Evolutionary conservation across 2,888 invertebrate genomes (phyloP).

Genomic region (Stramonita haemastoma): DNA sequence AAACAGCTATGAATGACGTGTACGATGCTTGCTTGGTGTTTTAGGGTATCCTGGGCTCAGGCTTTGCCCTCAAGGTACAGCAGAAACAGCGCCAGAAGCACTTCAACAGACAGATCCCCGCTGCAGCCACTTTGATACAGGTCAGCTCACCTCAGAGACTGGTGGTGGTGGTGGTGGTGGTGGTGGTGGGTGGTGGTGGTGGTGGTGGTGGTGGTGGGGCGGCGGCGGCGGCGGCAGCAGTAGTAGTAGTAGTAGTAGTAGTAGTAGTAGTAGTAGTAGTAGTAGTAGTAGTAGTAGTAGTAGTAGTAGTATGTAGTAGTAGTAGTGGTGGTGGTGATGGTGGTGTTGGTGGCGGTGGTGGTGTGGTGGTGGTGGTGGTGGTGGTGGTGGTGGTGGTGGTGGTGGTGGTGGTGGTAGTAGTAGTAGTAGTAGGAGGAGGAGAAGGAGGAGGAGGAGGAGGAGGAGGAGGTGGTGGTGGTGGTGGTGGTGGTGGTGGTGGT

Average conservation of each 20-base stretch:
- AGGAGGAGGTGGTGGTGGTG: background rate
- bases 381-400: slow-evolving; percentile 32
- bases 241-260: slow-evolving; percentile 42
- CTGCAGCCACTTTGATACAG: slow-evolving; percentile 88
- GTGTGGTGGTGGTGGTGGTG: slow-evolving; percentile 32
- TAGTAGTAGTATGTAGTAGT: slow-evolving; percentile 41
- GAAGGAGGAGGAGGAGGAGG: background rate
- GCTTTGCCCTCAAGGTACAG: slow-evolving; percentile 91
- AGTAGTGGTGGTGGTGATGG: slow-evolving; percentile 38
- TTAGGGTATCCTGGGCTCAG: slow-evolving; percentile 90
- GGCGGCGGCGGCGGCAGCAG: slow-evolving; percentile 27
- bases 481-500: too few relatives aligned
- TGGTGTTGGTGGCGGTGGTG: slow-evolving; percentile 29
- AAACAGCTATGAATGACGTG: background rate
- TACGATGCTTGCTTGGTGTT: slow-evolving; percentile 50
- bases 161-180: too few relatives aligned
- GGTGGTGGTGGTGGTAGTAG: slow-evolving; percentile 20
- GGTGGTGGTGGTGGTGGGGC: slow-evolving; percentile 7
- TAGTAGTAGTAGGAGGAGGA: slow-evolving; percentile 10
- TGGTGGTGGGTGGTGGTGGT: too few relatives aligned
- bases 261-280: slow-evolving; percentile 41
- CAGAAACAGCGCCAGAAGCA: slow-evolving; percentile 92
- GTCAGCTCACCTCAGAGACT: slow-evolving; percentile 54
- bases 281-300: slow-evolving; percentile 38
- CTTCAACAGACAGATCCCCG: slow-evolving; percentile 89